Conservation (phyloP, 1,140 invertebrate genomes). For the Aleiodes sp. region DNA sequence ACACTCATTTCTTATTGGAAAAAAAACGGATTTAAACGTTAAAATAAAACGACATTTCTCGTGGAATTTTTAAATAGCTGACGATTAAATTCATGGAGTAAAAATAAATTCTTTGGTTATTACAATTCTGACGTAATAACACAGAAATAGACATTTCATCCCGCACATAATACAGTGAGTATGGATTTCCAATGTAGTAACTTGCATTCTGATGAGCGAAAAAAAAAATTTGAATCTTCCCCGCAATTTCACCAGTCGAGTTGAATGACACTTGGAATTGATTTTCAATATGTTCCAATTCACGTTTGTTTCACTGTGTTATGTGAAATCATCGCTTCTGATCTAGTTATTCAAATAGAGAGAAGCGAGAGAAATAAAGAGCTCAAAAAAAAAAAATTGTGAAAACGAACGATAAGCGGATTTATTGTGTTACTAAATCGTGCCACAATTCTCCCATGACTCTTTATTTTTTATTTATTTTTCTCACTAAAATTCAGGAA, state of each 20-base stretch:
- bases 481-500: not conserved
- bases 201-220: not conserved
- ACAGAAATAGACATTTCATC: not conserved
- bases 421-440: not conserved
- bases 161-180: not conserved
- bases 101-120: too few species aligned
- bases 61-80: too few species aligned
- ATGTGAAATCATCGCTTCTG: too few species aligned
- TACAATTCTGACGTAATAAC: too few species aligned
- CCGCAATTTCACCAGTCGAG: not conserved
- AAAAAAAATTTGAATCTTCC: too few species aligned
- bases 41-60: too few species aligned
- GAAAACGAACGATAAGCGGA: not conserved
- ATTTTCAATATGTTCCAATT: not conserved
- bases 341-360: too few species aligned
- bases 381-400: not conserved
- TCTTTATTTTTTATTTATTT: not conserved
- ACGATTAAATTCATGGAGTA: too few species aligned
- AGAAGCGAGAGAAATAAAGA: too few species aligned
- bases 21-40: too few species aligned
- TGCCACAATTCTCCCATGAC: too few species aligned
- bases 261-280: constrained; percentile 1
- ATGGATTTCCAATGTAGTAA: not conserved
- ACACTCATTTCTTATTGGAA: too few species aligned
- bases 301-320: not conserved